A percentile compares a stretch with the other conserved stretches of the same genome.
These are phyloP conservation scores for Eidolon dupreanum DNA, from an alignment of 2,797 vertebrate species.

Conservation along the genomic window DNA sequence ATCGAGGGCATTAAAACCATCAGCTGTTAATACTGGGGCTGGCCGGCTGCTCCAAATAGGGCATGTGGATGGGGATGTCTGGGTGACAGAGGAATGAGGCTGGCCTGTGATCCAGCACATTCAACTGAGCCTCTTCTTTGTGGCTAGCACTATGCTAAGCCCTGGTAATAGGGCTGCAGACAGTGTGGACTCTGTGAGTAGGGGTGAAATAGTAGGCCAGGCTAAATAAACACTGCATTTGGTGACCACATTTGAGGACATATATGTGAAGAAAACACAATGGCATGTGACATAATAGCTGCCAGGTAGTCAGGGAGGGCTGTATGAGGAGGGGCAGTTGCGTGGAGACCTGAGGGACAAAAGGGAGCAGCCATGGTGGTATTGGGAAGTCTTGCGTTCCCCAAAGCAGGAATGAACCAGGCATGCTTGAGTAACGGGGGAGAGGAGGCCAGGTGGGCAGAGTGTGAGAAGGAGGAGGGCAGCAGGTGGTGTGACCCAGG, in stretches of 20 bases:
- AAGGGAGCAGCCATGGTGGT: not conserved
- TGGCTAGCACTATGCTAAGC: not conserved
- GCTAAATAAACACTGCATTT: too few relatives aligned
- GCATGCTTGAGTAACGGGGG: not conserved
- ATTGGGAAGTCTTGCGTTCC: not conserved
- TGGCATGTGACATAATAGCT: not conserved
- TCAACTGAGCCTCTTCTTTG: not conserved
- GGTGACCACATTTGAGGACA: too few relatives aligned
- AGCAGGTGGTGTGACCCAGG: not conserved
- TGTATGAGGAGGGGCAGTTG: not conserved
- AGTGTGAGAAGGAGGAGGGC: not conserved
- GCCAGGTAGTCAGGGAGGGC: not conserved
- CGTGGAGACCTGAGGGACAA: not conserved
- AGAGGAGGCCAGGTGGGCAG: not conserved
- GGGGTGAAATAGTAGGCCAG: too few relatives aligned
- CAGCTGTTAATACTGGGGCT: not conserved
- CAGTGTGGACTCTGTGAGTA: not conserved
- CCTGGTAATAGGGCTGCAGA: too few relatives aligned
- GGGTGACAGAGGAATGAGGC: not conserved
- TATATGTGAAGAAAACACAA: not conserved
- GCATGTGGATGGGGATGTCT: not conserved
- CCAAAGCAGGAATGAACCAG: not conserved
- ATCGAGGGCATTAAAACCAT: not conserved
- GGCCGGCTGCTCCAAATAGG: not conserved
- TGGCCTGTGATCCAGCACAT: not conserved